A percentile compares a stretch with the other conserved stretches of the same genome.
Evolutionary conservation across 2,113 vertebrate species (phyloP).

Genomic region (Ictalurus furcatus): DNA sequence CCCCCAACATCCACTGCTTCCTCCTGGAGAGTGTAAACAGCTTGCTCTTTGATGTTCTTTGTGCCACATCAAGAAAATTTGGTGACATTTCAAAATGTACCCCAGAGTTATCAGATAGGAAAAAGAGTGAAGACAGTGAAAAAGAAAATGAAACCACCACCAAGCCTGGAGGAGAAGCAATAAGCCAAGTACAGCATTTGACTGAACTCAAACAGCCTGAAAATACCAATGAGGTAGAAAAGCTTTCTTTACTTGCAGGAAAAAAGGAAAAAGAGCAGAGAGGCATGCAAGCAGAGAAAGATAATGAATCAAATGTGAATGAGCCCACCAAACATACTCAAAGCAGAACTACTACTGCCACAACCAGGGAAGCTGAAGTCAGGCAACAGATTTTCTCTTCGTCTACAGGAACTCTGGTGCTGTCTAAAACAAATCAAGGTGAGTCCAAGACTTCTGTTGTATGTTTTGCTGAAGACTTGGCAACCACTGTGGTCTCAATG

Average conservation of each 20-base stretch:
- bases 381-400: conserved; percentile 72
- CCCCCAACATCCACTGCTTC: conserved; percentile 66
- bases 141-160: conserved; percentile 46
- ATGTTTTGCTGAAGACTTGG: conserved; percentile 93
- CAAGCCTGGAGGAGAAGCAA: conserved; percentile 59
- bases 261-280: conserved; percentile 58
- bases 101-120: conserved; percentile 58
- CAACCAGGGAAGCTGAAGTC: conserved; percentile 68
- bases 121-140: conserved; percentile 49
- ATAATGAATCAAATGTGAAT: conserved; percentile 50
- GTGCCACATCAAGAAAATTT: conserved; percentile 86
- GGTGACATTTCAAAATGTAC: conserved; percentile 71
- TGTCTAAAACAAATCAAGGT: conserved; percentile 70
- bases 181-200: conserved; percentile 60
- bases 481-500: conserved; percentile 96
- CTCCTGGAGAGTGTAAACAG: conserved; percentile 80
- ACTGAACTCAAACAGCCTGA: conserved; percentile 52
- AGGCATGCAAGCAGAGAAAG: conserved; percentile 53
- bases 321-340: conserved; percentile 63
- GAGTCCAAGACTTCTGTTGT: conserved; percentile 79
- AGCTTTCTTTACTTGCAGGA: conserved; percentile 45
- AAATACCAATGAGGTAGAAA: conserved; percentile 59
- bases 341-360: conserved; percentile 48
- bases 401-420: conserved; percentile 63
- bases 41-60: conserved; percentile 84